Percentiles rank a stretch among this genome's conserved stretches.
Evolutionary conservation across 2,888 invertebrate species (phyloP).

Genomic region (Zaprionus bogoriensis): DNA sequence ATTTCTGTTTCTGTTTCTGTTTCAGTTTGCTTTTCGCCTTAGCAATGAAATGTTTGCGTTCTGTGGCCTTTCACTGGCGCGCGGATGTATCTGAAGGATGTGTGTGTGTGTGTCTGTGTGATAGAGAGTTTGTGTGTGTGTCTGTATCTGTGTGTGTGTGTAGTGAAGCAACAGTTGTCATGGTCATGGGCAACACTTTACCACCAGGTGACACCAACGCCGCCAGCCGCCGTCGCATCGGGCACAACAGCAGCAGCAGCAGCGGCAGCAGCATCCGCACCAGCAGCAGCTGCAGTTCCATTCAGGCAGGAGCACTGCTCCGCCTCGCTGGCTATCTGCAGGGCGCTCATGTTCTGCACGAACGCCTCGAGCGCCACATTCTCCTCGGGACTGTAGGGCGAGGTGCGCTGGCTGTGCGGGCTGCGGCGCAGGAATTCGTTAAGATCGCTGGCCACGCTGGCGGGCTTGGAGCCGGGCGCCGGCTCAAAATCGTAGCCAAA

Average conservation of each 20-base stretch:
- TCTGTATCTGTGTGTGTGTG: slow-evolving; percentile 9
- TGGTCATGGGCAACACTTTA: slow-evolving; percentile 37
- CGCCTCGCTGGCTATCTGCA: slow-evolving; percentile 75
- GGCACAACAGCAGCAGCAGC: slow-evolving; percentile 39
- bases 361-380: slow-evolving; percentile 78
- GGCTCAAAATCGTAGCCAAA: slow-evolving; percentile 93
- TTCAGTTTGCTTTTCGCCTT: slow-evolving; percentile 35
- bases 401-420: slow-evolving; percentile 76
- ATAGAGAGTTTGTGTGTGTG: slow-evolving; percentile 38
- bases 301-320: slow-evolving; percentile 79
- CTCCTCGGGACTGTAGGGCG: slow-evolving; percentile 81
- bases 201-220: slow-evolving; percentile 66
- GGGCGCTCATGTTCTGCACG: slow-evolving; percentile 80
- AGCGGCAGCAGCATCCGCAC: slow-evolving; percentile 39
- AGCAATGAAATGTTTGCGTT: slow-evolving; percentile 70
- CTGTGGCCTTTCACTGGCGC: slow-evolving; percentile 34
- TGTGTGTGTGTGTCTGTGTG: slow-evolving; percentile 19
- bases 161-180: slow-evolving; percentile 58
- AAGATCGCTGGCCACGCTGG: slow-evolving; percentile 86
- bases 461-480: slow-evolving; percentile 85
- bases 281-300: slow-evolving; percentile 55
- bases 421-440: slow-evolving; percentile 87
- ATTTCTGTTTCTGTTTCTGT: slow-evolving; percentile 23
- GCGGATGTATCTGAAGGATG: slow-evolving; percentile 57
- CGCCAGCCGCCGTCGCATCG: slow-evolving; percentile 36